Evolutionary conservation across 64 coral and sea anemone species (phyloP), one percentile per base, ranked within the genome.

Genomic region (Astreopora myriophthalma): DNA sequence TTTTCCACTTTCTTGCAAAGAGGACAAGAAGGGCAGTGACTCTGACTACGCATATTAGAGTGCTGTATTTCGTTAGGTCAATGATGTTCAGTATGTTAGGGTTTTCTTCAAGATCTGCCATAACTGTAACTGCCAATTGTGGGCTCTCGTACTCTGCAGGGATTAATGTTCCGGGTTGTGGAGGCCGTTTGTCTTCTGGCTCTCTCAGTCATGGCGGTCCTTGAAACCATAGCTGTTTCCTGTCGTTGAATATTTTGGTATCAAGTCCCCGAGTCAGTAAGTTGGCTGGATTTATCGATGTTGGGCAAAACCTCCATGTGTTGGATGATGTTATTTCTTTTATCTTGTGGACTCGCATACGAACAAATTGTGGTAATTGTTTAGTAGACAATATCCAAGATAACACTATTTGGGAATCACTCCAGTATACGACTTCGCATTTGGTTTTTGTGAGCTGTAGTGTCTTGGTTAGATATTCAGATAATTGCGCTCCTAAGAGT

Each of bases 1-100:
- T 90, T 76, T 38, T 68, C 49, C 48, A 65, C 33, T 65, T 77
- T 65, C 28, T 79, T 39, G 57, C 32, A 38, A 37, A 25, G 26
- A 39, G 26, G 46, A 76, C 32, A 64, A 89, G 73, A 49, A 79
- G 40, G 62, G 77, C 89, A 36, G 89, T 91, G 62, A 82, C 68
- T 91, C 89, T 82, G 32, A 91, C 22, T 91, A 73, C 77, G 6
- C 40, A 20, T 25, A 55, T 83, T 72, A 64, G 66, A 23, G 77
- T 71, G 52, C 89, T 91, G 79, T 91, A 91, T 83, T 48, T 80
- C 33, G 63, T 72, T 49, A 84, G 14, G 66, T 79, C 55, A 35
- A 89, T 67, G 34, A 79, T 79, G 79, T 82, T 82, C 10, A 84
- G 65, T 67, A 84, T 71, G 76, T 84, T 91, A 2, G 77, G 76